Percentiles rank a stretch among this genome's conserved stretches.
phyloP scores from a whole-genome alignment of 2,888 invertebrate species.

The Tenthredo livida region DNA sequence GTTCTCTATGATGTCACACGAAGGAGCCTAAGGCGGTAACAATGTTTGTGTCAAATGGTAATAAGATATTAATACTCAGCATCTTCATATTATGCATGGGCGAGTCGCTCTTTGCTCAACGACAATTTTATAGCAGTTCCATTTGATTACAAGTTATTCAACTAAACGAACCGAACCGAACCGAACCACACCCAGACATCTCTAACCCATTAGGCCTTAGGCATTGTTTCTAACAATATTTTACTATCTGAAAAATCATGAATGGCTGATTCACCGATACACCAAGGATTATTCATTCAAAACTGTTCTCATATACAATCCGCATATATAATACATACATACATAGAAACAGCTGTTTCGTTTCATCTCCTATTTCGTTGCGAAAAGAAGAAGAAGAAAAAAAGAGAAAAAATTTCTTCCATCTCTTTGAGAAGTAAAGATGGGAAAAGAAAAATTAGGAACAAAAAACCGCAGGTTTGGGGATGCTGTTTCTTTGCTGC shows the following conservation, averaged over 20 bases:
- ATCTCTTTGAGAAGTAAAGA: not conserved
- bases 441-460: not conserved
- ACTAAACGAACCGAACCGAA: not conserved
- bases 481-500: not conserved
- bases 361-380: not conserved
- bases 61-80: slow-evolving; percentile 33
- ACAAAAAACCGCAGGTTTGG: not conserved
- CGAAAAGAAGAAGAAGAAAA: not conserved
- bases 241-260: slow-evolving; percentile 6
- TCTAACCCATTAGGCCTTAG: not conserved
- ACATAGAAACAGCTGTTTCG: not conserved
- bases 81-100: not conserved
- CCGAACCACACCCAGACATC: slow-evolving; percentile 4
- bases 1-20: slow-evolving; percentile 22
- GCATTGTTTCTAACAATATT: slow-evolving; percentile 35
- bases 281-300: not conserved
- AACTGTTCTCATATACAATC: not conserved
- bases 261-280: slow-evolving; percentile 11
- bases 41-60: slow-evolving; percentile 45
- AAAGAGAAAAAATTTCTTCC: not conserved
- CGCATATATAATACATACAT: not conserved
- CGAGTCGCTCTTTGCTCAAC: not conserved
- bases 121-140: slow-evolving; percentile 44
- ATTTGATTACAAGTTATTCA: slow-evolving; percentile 44
- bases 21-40: not conserved